phyloP scores from a whole-genome alignment of 2,888 invertebrate species.

The Scaeva pyrastri region DNA sequence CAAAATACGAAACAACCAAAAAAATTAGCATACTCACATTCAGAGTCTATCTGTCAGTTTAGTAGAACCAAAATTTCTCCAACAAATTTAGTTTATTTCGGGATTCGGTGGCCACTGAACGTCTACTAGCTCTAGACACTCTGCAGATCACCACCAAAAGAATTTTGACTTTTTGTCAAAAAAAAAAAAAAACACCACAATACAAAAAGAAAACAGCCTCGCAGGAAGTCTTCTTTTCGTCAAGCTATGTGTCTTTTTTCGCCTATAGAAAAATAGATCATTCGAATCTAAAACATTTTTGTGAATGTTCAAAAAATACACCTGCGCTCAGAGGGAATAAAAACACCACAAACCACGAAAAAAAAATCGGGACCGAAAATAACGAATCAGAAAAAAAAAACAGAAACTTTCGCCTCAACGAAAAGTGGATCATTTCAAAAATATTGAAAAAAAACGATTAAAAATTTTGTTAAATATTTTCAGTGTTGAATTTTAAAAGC shows the following conservation, averaged over 20 bases:
- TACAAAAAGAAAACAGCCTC: constrained; percentile 10
- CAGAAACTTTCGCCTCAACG: constrained; percentile 39
- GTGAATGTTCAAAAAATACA: constrained; percentile 1
- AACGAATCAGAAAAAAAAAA: constrained; percentile 33
- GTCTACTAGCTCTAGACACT: constrained; percentile 56
- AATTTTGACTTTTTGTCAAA: constrained; percentile 20
- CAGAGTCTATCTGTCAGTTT: constrained; percentile 40
- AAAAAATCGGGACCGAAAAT: constrained; percentile 39
- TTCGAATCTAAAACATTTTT: constrained; percentile 18
- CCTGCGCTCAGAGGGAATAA: constrained; percentile 20
- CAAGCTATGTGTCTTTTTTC: constrained; percentile 11
- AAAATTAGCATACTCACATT: constrained; percentile 49
- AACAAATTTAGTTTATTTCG: constrained; percentile 71
- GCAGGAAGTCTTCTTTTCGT: constrained; percentile 23
- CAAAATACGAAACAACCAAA: not conserved
- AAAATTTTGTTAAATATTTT: not conserved
- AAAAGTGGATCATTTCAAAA: constrained; percentile 48
- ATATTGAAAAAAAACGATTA: constrained; percentile 32
- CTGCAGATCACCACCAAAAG: constrained; percentile 35
- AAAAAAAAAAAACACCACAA: constrained; percentile 6
- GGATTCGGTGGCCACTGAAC: constrained; percentile 72
- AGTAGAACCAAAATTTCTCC: constrained; percentile 52
- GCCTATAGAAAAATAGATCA: constrained; percentile 62
- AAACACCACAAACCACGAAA: constrained; percentile 26
- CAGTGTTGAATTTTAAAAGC: constrained; percentile 24